Base-by-base conservation (phyloP, 2,113 vertebrate species). In the Stomatorhinus ivindoensis region DNA sequence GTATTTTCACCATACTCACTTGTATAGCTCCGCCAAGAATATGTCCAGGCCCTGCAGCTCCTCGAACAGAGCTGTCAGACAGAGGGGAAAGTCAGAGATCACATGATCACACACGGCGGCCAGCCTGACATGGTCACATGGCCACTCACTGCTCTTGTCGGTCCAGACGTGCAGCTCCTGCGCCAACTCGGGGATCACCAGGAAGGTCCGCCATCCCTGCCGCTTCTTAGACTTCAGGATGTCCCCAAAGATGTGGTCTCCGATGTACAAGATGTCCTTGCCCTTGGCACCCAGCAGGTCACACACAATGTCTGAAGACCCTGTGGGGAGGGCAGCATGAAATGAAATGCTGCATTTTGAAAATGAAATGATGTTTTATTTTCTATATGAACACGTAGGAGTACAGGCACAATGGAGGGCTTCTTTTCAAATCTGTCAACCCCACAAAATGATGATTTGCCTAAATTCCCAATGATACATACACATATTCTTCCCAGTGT, bases 181-280 rank as follows among this genome's bases (percentile, higher is more conserved):
- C 0, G 98, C 98, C 90, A 99, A 95, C 92, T 99, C 98, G 0
- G 98, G 98, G 89, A 99, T 99, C 87, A 99, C 98, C 92, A 99
- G 94, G 93, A 99, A 99, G 5, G 98, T 99, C 91, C 98, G 95
- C 98, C 98, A 99, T 87, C 98, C 98, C 92, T 99, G 98, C 0
- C 98, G 97, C 90, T 99, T 99, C 96, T 99, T 99, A 90, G 98
- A 99, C 95, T 99, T 99, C 90, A 99, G 95, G 94, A 99, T 99
- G 92, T 99, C 98, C 93, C 98, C 98, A 91, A 99, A 99, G 93
- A 99, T 99, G 92, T 99, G 98, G 94, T 99, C 98, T 90, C 98
- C 98, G 0, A 99, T 99, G 94, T 99, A 99, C 44, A 99, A 94
- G 61, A 99, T 99, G 92, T 99, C 98, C 93, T 99, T 99, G 69